Evolutionary conservation across 2,113 vertebrate genomes (phyloP), one percentile per base, ranked within the genome.

Genomic region (Pseudorasbora parva): DNA sequence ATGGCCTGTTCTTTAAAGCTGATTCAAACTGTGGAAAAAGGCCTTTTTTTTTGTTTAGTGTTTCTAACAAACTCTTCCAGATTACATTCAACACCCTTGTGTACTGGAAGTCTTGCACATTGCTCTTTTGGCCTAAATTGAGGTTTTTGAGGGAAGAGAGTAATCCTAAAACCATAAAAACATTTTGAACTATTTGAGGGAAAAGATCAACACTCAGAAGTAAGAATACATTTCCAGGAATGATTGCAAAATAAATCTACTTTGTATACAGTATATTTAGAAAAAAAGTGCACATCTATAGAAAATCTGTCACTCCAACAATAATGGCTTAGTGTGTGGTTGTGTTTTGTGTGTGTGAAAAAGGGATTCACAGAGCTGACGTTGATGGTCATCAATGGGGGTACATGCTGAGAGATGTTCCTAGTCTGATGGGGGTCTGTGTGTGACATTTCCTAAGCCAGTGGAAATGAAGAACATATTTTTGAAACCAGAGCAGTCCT

Each of bases 401-500:
- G 76, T 3, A 47, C 56, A 74, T 82, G 82, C 79, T 76, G 80
- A 84, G 87, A 82, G 57, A 30, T 76, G 47, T 68, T 86, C 45
- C 14, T 82, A 71, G 79, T 78, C 78, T 73, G 62, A 82, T 64
- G 88, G 83, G 86, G 90, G 87, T 90, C 90, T 93, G 89, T 82
- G 85, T 92, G 82, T 90, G 89, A 92, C 88, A 90, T 88, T 91
- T 89, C 86, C 88, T 76, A 56, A 83, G 79, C 69, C 82, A 69
- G 71, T 90, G 91, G 79, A 92, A 93, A 94, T 91, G 85, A 91
- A 86, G 89, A 94, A 93, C 93, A 93, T 85, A 92, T 92, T 93
- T 86, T 80, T 85, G 83, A 85, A 88, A 82, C 33, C 77, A 84
- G 75, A 86, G 86, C 88, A 83, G 86, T 88, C 79, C 82, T 89